Base-by-base conservation (phyloP, 2,113 vertebrate genomes). In the Poeciliopsis prolifica region DNA sequence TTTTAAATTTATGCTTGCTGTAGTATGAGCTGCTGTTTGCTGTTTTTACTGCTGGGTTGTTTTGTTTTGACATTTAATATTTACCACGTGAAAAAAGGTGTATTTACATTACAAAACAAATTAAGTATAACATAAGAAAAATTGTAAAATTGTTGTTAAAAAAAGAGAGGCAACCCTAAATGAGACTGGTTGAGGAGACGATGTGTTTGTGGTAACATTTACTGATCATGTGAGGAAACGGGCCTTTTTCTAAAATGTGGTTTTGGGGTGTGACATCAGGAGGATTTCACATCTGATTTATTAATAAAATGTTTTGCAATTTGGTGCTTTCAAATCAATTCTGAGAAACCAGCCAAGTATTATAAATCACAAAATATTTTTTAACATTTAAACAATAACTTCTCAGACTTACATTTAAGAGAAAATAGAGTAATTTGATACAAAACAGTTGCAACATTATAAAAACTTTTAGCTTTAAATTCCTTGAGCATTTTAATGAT, bases 1-100 rank as follows among this genome's bases (percentile, higher is more conserved):
- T 37, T 69, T 68, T 71, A 70, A 70, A 75, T 79, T 58, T 68
- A 85, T 85, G 87, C 88, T 83, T 87, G 66, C 78, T 82, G 75
- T 65, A 75, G 78, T 75, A 80, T 87, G 44, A 81, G 75, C 66
- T 81, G 63, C 58, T 73, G 51, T 65, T 83, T 74, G 63, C 64
- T 72, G 42, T 72, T 61, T 61, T 83, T 66, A 48, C 42, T 76
- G 51, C 74, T 68, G 78, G 28, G 61, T 85, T 51, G 67, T 70
- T 44, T 70, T 9, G 30, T 58, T 74, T 73, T 80, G 68, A 17
- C 70, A 35, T 65, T 4, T 70, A 63, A 61, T 72, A 29, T 70
- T 30, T 68, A 14, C 1, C 48, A 1, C 33, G 29, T 74, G 60
- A 5, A 61, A 13, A 64, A 60, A 30, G 1, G 30, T 22, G 54